Evolutionary conservation across 2,113 vertebrate genomes (phyloP).

Genomic region (Platysternon megacephalum): DNA sequence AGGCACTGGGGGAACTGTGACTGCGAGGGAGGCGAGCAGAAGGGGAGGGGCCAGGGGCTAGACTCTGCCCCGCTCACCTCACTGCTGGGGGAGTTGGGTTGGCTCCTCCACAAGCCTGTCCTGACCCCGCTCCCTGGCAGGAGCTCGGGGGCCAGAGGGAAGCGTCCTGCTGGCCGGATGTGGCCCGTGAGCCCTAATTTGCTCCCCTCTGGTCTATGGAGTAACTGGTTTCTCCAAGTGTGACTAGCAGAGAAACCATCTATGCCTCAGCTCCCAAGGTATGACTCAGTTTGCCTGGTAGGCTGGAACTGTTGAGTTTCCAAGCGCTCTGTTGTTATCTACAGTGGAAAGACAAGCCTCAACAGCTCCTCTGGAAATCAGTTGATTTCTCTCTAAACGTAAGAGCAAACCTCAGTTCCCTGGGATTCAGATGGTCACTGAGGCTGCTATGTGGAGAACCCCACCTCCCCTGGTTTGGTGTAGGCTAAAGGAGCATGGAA

Average conservation of each 20-base stretch:
- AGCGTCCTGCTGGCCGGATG: no score
- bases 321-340: neutral
- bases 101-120: no score
- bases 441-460: neutral
- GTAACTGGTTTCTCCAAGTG: neutral
- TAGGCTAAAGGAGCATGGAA: neutral
- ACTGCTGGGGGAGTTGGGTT: no score
- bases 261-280: accelerated
- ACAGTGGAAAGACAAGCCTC: conserved; percentile 25
- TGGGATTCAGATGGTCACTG: accelerated
- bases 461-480: neutral
- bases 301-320: neutral
- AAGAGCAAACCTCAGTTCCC: neutral
- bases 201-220: neutral
- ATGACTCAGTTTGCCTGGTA: conserved; percentile 36
- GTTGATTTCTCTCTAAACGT: accelerated
- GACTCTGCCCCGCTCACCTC: no score
- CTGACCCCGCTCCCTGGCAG: no score
- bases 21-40: no score
- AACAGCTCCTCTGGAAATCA: neutral
- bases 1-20: no score
- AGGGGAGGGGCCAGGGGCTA: no score
- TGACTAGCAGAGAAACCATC: conserved; percentile 1
- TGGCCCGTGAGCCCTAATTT: no score
- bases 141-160: no score